A percentile compares a stretch with the other conserved stretches of the same genome.
phyloP scores from a whole-genome alignment of 2,113 vertebrate species.

The Spermophilus dauricus region DNA sequence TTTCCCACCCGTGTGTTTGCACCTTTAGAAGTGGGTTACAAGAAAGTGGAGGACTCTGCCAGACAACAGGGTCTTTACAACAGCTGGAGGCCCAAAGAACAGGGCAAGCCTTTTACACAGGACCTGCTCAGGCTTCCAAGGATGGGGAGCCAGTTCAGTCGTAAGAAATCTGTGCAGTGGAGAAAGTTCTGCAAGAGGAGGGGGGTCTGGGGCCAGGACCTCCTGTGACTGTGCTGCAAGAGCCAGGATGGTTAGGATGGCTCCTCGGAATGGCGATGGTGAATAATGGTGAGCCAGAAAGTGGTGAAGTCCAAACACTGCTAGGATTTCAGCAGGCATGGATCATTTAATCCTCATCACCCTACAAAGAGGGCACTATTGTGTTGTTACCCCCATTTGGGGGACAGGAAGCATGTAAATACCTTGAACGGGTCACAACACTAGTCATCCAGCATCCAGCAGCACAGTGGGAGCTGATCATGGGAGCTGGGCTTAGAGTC shows the following conservation, averaged over 20 bases:
- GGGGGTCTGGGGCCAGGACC: neutral
- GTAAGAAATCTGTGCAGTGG: neutral
- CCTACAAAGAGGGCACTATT: neutral
- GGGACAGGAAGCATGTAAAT: conserved; percentile 12
- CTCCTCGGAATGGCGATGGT: neutral
- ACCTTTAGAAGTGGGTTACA: neutral
- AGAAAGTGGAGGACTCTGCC: neutral
- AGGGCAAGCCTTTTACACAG: neutral
- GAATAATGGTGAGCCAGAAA: neutral
- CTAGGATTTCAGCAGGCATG: neutral
- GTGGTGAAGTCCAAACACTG: neutral
- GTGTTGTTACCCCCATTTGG: neutral
- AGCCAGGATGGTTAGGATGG: neutral
- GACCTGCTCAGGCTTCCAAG: neutral
- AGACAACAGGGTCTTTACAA: neutral
- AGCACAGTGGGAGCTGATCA: neutral
- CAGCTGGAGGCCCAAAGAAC: neutral
- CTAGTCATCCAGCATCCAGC: neutral
- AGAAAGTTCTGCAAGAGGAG: neutral
- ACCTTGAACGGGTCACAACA: neutral
- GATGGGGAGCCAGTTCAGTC: neutral
- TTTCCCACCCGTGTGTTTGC: neutral
- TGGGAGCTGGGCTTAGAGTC: neutral
- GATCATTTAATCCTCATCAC: neutral
- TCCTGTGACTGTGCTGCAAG: neutral